A percentile compares a stretch with the other conserved stretches of the same genome.
Evolutionary conservation across 2,113 vertebrate genomes (phyloP).

Genomic region (Brachypodius melanocephalos): DNA sequence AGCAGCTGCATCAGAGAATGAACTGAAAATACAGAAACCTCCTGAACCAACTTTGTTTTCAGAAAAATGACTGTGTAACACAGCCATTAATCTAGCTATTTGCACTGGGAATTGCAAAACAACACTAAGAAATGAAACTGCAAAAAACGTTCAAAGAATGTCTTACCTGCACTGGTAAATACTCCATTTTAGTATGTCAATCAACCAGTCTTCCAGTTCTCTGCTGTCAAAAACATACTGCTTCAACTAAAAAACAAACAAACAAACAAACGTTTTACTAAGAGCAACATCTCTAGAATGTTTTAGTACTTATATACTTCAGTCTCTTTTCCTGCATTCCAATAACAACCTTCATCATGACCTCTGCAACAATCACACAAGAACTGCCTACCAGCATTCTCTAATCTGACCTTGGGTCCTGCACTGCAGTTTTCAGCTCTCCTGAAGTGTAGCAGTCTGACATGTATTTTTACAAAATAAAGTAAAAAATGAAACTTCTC

Average conservation of each 20-base stretch:
- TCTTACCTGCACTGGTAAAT: constrained; percentile 76
- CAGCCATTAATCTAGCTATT: background rate
- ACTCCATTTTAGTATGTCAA: constrained; percentile 71
- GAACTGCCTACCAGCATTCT: background rate
- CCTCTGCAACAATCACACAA: background rate
- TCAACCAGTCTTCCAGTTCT: constrained; percentile 70
- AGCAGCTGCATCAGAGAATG: background rate
- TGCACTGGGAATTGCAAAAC: background rate
- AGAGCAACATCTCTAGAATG: background rate
- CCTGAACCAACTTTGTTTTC: background rate
- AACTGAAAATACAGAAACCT: background rate
- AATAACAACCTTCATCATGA: background rate
- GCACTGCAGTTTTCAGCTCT: background rate
- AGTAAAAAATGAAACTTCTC: background rate
- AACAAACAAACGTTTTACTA: constrained; percentile 19
- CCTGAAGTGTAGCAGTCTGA: background rate
- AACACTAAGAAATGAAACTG: background rate
- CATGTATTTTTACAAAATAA: background rate
- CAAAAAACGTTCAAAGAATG: background rate
- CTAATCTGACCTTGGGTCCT: background rate
- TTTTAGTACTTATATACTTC: background rate
- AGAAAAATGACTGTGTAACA: background rate
- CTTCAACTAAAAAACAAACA: constrained; percentile 67
- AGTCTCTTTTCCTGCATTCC: background rate
- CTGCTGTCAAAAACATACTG: constrained; percentile 71